Conservation (phyloP, 1,140 invertebrate species). For the Pristionchus pacificus region DNA sequence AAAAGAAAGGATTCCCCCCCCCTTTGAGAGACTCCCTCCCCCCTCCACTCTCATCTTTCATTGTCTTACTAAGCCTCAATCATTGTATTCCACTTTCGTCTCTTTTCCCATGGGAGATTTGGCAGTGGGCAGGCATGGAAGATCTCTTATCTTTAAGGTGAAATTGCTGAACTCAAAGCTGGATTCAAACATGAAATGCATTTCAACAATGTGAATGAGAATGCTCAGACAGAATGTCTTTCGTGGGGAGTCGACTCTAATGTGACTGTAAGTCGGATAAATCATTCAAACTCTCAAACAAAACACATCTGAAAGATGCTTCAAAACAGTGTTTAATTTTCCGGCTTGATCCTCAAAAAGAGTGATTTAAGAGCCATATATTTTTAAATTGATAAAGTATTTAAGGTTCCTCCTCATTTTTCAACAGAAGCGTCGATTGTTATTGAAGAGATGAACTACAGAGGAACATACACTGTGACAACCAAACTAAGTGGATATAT, state of each 20-base stretch:
- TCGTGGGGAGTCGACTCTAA: conserved; percentile 59
- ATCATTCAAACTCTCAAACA: not conserved
- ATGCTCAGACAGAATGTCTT: conserved; percentile 58
- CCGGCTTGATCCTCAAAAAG: too few species aligned
- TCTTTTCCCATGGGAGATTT: not conserved
- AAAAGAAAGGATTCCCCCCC: not conserved
- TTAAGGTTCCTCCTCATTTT: conserved; percentile 57
- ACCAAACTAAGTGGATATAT: conserved; percentile 59
- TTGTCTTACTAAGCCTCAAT: conserved; percentile 1
- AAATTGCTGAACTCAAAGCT: conserved; percentile 60
- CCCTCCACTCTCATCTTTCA: not conserved
- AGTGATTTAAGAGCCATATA: too few species aligned
- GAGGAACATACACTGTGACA: conserved; percentile 58
- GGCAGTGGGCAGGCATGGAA: not conserved
- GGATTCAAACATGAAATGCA: conserved; percentile 62
- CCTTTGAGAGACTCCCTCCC: not conserved
- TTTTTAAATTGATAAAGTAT: conserved; percentile 33
- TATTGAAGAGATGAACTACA: conserved; percentile 60
- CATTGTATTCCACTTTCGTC: not conserved
- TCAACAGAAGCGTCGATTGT: conserved; percentile 60
- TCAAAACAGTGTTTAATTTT: too few species aligned
- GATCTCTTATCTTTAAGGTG: conserved; percentile 45
- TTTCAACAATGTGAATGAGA: conserved; percentile 60
- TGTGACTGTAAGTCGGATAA: not conserved
- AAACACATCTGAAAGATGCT: too few species aligned